Base-by-base conservation (phyloP, 1,140 invertebrate species). In the Nasonia longicornis region DNA sequence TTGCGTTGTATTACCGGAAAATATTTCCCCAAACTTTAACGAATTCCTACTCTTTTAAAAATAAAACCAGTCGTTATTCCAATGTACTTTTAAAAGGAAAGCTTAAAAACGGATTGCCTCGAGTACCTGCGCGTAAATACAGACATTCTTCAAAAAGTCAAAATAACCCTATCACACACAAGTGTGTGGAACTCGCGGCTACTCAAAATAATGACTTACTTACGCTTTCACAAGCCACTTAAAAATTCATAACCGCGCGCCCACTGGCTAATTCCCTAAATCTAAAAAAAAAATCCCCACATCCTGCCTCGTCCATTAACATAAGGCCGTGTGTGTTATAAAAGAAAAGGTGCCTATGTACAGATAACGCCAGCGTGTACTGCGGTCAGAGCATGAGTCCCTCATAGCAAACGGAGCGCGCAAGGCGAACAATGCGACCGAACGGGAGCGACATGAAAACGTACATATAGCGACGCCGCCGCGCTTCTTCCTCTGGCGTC, bases 361-460 rank as follows among this genome's bases (percentile, higher is more conserved):
- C 8, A 42, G 6, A 42, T 42, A 42, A 42, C 10, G 45, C 52
- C 52, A 58, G 52, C 52, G 52, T 58, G 52, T 58, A 58, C 52
- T 58, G 6, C 31, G 73, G 75, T 77, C 29, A 77, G 64, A 8
- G 67, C 79, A 71, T 42, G 64, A 86, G 85, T 77, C 86, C 86
- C 85, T 85, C 84, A 87, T 87, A 83, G 83, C 80, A 87, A 87
- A 87, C 86, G 86, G 86, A 87, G 86, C 86, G 78, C 48, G 63
- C 64, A 45, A 67, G 6, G 29, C 8, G 52, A 63, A 75, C 26
- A 63, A 58, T 38, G 16, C 71, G 71, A 67, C 22, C 52, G 10
- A 52, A 73, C 42, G 69, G 35, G 69, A 70, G 70, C 70, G 22
- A 22, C 42, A 72, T 48, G 70, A 72, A 58, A 58, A 58, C 52